Percentiles rank a stretch among this genome's conserved stretches.
These are phyloP conservation scores for Talpa occidentalis DNA, from an alignment of 2,113 vertebrate genomes.

Conservation along the genomic window DNA sequence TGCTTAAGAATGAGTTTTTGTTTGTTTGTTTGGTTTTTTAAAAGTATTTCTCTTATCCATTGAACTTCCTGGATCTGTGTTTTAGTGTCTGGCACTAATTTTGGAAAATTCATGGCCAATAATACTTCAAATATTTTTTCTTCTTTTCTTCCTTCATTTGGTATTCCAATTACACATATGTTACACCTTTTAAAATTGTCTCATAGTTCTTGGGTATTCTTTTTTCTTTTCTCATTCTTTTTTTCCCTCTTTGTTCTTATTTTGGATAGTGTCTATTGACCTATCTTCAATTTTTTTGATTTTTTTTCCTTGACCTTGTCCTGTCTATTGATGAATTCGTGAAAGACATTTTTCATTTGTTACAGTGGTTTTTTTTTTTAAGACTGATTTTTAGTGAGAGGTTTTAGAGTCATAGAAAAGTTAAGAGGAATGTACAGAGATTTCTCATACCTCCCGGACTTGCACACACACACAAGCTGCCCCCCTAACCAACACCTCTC, in stretches of 20 bases:
- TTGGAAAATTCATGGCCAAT: neutral
- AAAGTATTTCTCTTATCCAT: neutral
- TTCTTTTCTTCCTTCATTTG: neutral
- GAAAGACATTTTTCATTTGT: neutral
- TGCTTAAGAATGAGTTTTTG: no score
- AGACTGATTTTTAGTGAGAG: neutral
- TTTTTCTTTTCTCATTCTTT: neutral
- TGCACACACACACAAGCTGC: neutral
- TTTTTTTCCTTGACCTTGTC: neutral
- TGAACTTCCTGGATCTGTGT: neutral
- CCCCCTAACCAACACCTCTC: neutral
- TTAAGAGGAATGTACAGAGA: neutral
- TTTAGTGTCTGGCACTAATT: neutral
- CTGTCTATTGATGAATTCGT: neutral
- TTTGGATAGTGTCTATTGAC: neutral
- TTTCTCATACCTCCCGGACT: neutral
- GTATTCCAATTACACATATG: neutral
- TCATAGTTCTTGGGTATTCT: neutral
- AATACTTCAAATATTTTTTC: neutral
- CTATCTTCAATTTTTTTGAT: neutral
- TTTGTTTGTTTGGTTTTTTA: neutral
- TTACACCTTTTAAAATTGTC: neutral
- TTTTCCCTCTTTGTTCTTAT: neutral
- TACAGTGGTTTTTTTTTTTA: no score
- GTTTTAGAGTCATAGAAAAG: neutral